A percentile compares a stretch with the other conserved stretches of the same genome.
Conservation (phyloP, 2,113 vertebrate genomes). For the Aspidoscelis tigris region DNA sequence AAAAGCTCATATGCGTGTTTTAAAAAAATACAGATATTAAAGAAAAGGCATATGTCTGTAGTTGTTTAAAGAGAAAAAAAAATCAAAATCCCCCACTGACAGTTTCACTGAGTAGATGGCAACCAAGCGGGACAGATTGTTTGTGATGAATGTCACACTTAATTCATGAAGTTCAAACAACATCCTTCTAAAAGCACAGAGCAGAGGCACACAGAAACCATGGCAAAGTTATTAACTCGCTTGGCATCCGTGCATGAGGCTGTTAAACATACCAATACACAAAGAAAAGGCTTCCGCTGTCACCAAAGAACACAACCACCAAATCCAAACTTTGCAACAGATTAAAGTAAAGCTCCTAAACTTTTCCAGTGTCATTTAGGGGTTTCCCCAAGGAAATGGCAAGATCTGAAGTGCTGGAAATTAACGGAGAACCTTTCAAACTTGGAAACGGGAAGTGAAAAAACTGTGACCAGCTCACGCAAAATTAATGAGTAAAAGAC, state of each 20-base stretch:
- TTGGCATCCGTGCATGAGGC: background rate
- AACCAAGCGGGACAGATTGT: constrained; percentile 2
- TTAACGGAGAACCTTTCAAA: constrained; percentile 4
- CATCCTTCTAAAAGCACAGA: background rate
- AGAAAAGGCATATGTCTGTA: background rate
- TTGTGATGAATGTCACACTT: constrained; percentile 1
- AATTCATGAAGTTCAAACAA: background rate
- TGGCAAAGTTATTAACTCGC: background rate
- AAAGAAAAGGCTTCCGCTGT: background rate
- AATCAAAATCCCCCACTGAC: background rate
- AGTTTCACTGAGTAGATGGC: background rate
- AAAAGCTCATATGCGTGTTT: background rate
- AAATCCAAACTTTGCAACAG: background rate
- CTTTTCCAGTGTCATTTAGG: background rate
- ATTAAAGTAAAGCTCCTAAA: background rate
- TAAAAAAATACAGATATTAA: background rate
- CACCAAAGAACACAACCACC: background rate
- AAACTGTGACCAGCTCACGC: background rate
- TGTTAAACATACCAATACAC: constrained; percentile 1
- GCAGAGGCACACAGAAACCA: constrained; percentile 2
- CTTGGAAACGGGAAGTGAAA: background rate
- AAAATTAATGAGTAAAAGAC: background rate
- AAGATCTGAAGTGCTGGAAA: constrained; percentile 6
- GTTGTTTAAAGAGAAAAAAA: background rate
- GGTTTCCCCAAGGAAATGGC: background rate